A percentile compares a stretch with the other conserved stretches of the same genome.
These are phyloP conservation scores for Bubo scandiacus DNA, from an alignment of 2,113 vertebrate species.

Conservation along the genomic window DNA sequence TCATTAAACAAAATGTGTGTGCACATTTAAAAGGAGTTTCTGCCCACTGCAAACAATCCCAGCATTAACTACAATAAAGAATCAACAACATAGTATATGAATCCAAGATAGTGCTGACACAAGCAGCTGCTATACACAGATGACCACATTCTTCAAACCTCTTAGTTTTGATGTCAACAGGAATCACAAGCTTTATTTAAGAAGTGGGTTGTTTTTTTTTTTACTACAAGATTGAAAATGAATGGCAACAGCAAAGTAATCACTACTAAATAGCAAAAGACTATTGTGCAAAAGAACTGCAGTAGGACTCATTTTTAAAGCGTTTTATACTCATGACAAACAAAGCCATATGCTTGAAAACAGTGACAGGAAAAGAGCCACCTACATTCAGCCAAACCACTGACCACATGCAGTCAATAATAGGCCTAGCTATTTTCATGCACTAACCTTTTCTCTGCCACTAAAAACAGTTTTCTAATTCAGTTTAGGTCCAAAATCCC, in stretches of 20 bases:
- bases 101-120: background rate
- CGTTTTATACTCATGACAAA: conserved; percentile 42
- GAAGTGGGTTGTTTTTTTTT: background rate
- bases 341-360: conserved; percentile 65
- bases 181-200: background rate
- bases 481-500: conserved; percentile 63
- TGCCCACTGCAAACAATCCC: background rate
- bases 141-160: background rate
- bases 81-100: background rate
- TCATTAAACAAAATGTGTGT: background rate
- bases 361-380: conserved; percentile 70
- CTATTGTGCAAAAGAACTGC: conserved; percentile 21
- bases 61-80: background rate
- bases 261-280: conserved; percentile 8
- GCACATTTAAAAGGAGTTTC: background rate
- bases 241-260: conserved; percentile 10
- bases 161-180: conserved; percentile 32
- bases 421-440: conserved; percentile 73
- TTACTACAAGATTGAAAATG: conserved; percentile 3
- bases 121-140: background rate
- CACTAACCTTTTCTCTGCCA: conserved; percentile 64
- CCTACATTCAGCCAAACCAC: conserved; percentile 66
- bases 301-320: conserved; percentile 36
- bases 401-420: conserved; percentile 73
- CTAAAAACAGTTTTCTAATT: conserved; percentile 71